phyloP scores from a whole-genome alignment of 2,797 vertebrate genomes.

The Phoxinus dragarum region DNA sequence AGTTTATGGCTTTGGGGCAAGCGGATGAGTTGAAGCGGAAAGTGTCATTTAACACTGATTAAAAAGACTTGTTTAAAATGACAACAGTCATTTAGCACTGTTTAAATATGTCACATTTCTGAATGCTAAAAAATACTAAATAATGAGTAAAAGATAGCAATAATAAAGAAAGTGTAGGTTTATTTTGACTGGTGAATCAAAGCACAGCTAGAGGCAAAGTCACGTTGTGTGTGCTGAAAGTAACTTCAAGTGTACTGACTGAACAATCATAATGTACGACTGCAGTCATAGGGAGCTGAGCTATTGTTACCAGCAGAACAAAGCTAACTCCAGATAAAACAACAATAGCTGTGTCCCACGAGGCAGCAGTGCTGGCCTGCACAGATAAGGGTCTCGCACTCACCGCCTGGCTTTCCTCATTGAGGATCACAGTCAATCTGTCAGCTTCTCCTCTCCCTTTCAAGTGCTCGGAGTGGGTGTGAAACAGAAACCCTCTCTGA shows the following conservation, averaged over 20 bases:
- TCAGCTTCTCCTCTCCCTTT: slow-evolving; percentile 32
- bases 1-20: background rate
- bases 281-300: background rate
- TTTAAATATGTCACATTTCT: background rate
- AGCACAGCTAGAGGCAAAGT: background rate
- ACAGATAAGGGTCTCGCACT: slow-evolving; percentile 42
- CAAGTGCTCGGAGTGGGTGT: slow-evolving; percentile 31
- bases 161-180: background rate
- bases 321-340: slow-evolving; percentile 44
- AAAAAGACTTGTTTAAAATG: too few relatives aligned
- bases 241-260: background rate
- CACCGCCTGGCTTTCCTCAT: slow-evolving; percentile 42
- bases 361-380: slow-evolving; percentile 17
- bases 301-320: slow-evolving; percentile 38
- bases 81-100: background rate
- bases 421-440: slow-evolving; percentile 33
- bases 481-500: slow-evolving; percentile 37
- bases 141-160: background rate
- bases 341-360: slow-evolving; percentile 8
- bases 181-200: background rate
- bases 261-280: background rate
- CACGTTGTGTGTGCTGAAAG: background rate
- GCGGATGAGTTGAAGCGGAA: background rate
- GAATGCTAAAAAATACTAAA: background rate
- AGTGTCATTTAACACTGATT: background rate